Conservation (phyloP, 23 tunicate genomes). For the Phallusia fumigata region DNA sequence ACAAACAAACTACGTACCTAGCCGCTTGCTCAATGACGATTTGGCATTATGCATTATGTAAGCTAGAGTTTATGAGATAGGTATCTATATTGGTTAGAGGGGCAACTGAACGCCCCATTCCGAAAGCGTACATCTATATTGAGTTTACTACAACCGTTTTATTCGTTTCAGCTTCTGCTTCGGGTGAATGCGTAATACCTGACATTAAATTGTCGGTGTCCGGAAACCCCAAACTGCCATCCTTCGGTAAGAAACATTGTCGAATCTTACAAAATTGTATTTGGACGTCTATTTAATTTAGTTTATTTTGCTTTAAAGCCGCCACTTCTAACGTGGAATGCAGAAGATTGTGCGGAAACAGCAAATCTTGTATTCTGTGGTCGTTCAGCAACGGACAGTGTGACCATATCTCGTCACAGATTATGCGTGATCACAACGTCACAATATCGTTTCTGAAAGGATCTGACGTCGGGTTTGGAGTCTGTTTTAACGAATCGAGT, state of each 20-base stretch:
- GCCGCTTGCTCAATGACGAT: too few species aligned
- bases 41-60: too few species aligned
- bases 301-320: neutral
- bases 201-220: neutral
- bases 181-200: neutral
- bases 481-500: neutral
- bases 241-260: neutral
- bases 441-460: neutral
- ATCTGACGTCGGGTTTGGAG: neutral
- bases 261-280: neutral
- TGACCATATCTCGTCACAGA: neutral
- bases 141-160: too few species aligned
- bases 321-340: neutral
- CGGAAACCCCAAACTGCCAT: neutral
- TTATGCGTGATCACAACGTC: slow-evolving; percentile 6
- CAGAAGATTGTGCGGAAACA: neutral
- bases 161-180: neutral
- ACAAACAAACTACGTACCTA: too few species aligned
- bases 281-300: neutral
- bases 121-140: too few species aligned
- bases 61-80: too few species aligned
- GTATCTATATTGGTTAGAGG: too few species aligned
- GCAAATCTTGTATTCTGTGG: neutral
- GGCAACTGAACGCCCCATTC: too few species aligned
- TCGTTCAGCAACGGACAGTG: neutral